Evolutionary conservation across 2,113 vertebrate species (phyloP).

Genomic region (Meriones unguiculatus): DNA sequence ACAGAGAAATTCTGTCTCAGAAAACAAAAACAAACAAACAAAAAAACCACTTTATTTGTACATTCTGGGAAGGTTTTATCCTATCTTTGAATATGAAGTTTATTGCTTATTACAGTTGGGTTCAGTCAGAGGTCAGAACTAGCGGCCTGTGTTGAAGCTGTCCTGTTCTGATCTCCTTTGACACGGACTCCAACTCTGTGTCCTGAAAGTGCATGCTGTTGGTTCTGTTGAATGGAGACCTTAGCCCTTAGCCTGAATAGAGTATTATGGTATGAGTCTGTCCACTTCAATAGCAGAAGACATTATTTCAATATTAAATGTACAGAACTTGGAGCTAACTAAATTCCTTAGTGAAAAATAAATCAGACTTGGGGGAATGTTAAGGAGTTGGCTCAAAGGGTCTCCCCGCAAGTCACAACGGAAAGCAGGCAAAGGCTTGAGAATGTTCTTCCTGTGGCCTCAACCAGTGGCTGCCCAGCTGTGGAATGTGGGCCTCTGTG

Average conservation of each 20-base stretch:
- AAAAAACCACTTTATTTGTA: background rate
- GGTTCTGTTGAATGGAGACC: conserved; percentile 88
- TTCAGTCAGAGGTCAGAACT: conserved; percentile 93
- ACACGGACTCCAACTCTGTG: conserved; percentile 87
- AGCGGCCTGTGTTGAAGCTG: conserved; percentile 87
- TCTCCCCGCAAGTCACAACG: conserved; percentile 78
- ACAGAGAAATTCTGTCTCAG: too few species aligned
- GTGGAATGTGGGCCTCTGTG: conserved; percentile 91
- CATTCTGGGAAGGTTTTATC: conserved; percentile 89
- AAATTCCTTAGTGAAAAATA: conserved; percentile 86
- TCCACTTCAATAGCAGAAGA: conserved; percentile 97
- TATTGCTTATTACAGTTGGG: conserved; percentile 97
- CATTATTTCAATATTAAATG: conserved; percentile 97
- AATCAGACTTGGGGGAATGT: conserved; percentile 86
- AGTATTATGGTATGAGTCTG: conserved; percentile 94
- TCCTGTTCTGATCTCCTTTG: conserved; percentile 86
- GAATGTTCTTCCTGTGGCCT: conserved; percentile 87
- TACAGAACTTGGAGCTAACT: conserved; percentile 80
- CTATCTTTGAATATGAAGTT: conserved; percentile 93
- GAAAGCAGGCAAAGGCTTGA: conserved; percentile 91
- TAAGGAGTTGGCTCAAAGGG: conserved; percentile 48
- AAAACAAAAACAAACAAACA: too few species aligned
- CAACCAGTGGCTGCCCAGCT: conserved; percentile 89
- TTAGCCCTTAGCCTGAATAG: conserved; percentile 94
- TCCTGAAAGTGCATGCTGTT: conserved; percentile 81